Percentiles rank a stretch among this genome's conserved stretches.
phyloP scores from a whole-genome alignment of 2,797 vertebrate genomes.

The Lemur catta region DNA sequence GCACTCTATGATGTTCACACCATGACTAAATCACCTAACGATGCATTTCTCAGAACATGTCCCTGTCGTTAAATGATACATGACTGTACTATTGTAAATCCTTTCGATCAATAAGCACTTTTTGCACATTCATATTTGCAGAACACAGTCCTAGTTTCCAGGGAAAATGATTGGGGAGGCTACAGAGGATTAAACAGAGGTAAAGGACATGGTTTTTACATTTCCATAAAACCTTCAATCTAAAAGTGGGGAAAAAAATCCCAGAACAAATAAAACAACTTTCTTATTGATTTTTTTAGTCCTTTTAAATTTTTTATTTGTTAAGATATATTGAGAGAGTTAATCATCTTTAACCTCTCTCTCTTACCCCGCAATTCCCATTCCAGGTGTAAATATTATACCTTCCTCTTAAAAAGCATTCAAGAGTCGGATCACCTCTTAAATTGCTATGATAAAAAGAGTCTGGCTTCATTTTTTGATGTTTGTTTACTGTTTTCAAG shows the following conservation, averaged over 20 bases:
- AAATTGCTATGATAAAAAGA: not conserved
- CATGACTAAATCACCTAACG: not conserved
- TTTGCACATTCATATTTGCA: not conserved
- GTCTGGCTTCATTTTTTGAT: not conserved
- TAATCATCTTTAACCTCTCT: not conserved
- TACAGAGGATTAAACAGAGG: not conserved
- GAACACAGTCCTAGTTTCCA: not conserved
- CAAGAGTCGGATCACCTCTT: not conserved
- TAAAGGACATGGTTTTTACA: not conserved
- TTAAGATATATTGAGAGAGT: not conserved
- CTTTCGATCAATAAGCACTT: not conserved
- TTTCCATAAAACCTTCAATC: not conserved
- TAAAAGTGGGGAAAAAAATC: not conserved
- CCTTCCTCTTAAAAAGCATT: not conserved
- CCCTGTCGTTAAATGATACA: not conserved
- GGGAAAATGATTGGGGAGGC: not conserved
- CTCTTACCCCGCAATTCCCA: not conserved
- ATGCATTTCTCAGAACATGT: not conserved
- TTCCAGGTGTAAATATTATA: not conserved
- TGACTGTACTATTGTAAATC: not conserved
- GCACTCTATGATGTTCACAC: not conserved
- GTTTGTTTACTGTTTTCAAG: not conserved
- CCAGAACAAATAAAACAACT: not conserved
- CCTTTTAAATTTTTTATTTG: not conserved
- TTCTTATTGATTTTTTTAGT: not conserved